Evolutionary conservation across 2,113 vertebrate genomes (phyloP).

Genomic region (Hippolais icterina): DNA sequence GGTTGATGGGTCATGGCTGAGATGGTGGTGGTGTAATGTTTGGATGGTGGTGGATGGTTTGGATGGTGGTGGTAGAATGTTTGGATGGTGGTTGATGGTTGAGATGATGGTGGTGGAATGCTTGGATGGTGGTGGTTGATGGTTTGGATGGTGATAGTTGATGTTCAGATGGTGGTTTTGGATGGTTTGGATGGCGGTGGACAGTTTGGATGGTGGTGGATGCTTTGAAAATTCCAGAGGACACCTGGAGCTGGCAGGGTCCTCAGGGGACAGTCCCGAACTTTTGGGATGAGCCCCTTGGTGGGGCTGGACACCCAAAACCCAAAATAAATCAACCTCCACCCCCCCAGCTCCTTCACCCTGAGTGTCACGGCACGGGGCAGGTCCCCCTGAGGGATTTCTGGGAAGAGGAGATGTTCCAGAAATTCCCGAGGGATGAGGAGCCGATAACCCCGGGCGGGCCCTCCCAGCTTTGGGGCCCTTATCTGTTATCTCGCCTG

Average conservation of each 20-base stretch:
- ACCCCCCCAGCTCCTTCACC: not conserved
- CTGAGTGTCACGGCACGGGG: not conserved
- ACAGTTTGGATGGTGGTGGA: not conserved
- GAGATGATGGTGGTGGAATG: not conserved
- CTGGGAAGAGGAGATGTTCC: not conserved
- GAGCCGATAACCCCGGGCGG: not conserved
- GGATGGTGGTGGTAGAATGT: not conserved
- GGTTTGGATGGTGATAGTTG: no score
- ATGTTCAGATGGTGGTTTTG: not conserved
- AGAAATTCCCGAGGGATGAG: not conserved
- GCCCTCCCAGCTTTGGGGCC: not conserved
- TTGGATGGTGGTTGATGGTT: not conserved
- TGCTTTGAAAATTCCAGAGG: not conserved
- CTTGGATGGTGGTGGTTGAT: not conserved
- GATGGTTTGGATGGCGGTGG: no score
- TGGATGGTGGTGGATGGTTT: not conserved
- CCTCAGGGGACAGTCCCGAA: not conserved
- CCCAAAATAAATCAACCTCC: not conserved
- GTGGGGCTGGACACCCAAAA: accelerated
- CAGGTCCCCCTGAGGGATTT: not conserved
- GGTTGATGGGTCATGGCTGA: not conserved
- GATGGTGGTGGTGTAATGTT: no score
- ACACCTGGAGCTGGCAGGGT: no score
- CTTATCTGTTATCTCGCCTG: not conserved
- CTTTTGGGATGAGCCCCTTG: not conserved